phyloP scores from a whole-genome alignment of 2,113 vertebrate genomes.

The Athene noctua region DNA sequence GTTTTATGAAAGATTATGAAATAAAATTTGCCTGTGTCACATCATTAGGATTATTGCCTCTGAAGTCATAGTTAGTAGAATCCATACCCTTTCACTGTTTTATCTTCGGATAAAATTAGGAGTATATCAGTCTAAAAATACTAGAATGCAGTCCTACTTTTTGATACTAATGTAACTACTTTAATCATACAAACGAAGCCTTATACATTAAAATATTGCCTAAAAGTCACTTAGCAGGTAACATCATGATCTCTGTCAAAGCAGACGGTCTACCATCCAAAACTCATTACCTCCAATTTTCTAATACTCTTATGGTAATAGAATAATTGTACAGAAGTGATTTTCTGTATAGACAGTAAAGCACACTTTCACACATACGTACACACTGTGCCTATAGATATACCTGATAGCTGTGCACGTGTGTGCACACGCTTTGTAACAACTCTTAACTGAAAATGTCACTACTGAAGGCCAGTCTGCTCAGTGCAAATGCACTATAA shows the following conservation, averaged over 20 bases:
- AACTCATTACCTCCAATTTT: background rate
- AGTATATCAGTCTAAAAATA: background rate
- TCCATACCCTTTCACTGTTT: background rate
- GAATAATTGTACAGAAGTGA: background rate
- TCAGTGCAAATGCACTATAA: background rate
- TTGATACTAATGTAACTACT: background rate
- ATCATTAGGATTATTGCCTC: background rate
- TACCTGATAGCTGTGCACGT: too few species aligned
- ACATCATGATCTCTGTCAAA: background rate
- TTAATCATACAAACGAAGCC: background rate
- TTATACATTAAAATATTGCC: background rate
- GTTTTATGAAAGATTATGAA: background rate
- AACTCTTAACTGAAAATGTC: background rate
- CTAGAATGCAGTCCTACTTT: background rate
- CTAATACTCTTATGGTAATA: background rate
- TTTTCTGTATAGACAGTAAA: background rate
- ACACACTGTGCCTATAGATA: background rate
- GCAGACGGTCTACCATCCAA: background rate
- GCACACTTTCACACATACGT: rapidly evolving
- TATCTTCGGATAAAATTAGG: background rate
- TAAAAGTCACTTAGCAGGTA: background rate
- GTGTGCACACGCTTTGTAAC: rapidly evolving
- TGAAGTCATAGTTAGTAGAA: background rate
- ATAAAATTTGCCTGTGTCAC: background rate
- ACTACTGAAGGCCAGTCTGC: background rate